Conservation (phyloP, 2,113 vertebrate genomes). For the Python bivittatus region DNA sequence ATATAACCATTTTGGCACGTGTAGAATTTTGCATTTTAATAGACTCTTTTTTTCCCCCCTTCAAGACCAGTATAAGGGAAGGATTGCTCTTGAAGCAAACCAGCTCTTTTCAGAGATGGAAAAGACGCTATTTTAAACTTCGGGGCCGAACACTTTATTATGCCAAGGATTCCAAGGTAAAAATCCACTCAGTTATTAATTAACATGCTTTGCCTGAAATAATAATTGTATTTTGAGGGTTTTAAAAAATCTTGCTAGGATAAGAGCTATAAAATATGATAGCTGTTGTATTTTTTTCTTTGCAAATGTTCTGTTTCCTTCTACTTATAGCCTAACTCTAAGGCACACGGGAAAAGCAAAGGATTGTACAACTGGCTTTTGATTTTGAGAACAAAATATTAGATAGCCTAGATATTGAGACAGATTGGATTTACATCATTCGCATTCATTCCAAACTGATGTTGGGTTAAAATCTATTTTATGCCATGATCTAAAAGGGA, state of each 20-base stretch:
- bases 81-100: constrained; percentile 97
- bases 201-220: neutral
- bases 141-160: constrained; percentile 97
- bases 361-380: neutral
- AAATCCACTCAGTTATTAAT: neutral
- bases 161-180: constrained; percentile 98
- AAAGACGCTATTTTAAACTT: constrained; percentile 97
- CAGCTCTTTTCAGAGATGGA: constrained; percentile 99
- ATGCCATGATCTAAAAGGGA: neutral
- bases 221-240: neutral
- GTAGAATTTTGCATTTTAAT: constrained; percentile 39
- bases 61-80: constrained; percentile 95
- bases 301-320: neutral
- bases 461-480: neutral
- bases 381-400: neutral
- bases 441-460: neutral
- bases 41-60: constrained; percentile 52
- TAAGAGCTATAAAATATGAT: neutral
- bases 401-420: neutral
- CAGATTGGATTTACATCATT: neutral
- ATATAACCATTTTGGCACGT: constrained; percentile 9
- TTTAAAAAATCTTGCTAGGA: neutral
- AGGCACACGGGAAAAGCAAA: neutral
- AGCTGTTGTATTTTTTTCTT: neutral
- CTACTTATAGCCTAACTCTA: constrained; percentile 13